A percentile compares a stretch with the other conserved stretches of the same genome.
phyloP scores from a whole-genome alignment of 2,888 invertebrate species.

The Metellina segmentata region DNA sequence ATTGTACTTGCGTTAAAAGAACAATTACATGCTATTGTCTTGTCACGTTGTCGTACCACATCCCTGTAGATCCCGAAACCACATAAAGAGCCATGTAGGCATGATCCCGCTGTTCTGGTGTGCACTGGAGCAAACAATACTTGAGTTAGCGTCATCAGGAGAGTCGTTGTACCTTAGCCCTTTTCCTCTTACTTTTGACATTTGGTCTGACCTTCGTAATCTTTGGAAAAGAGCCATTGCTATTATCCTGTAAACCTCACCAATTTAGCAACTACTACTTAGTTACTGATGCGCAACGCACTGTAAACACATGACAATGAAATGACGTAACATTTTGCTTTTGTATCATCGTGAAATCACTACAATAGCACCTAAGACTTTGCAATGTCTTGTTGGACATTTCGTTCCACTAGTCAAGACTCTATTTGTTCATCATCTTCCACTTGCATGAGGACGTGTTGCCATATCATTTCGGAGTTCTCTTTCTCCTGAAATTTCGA shows the following conservation, averaged over 20 bases:
- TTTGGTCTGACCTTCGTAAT: constrained; percentile 33
- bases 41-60: not conserved
- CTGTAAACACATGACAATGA: constrained; percentile 33
- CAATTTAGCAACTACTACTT: constrained; percentile 4
- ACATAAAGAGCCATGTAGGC: not conserved
- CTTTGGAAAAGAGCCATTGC: not conserved
- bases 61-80: not conserved
- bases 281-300: constrained; percentile 49
- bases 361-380: constrained; percentile 33
- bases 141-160: not conserved
- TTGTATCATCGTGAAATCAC: constrained; percentile 25
- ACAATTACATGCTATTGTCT: not conserved
- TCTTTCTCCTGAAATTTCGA: too few species aligned
- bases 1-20: not conserved
- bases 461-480: not conserved
- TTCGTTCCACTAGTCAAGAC: not conserved
- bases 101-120: not conserved
- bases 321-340: constrained; percentile 16
- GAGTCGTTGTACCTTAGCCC: constrained; percentile 4
- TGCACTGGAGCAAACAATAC: constrained; percentile 1
- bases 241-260: constrained; percentile 9
- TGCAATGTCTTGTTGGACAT: not conserved
- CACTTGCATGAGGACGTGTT: not conserved
- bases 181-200: constrained; percentile 18
- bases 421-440: not conserved